These are phyloP conservation scores for Sesamia inferens DNA, from an alignment of 2,888 invertebrate species.

Conservation along the genomic window DNA sequence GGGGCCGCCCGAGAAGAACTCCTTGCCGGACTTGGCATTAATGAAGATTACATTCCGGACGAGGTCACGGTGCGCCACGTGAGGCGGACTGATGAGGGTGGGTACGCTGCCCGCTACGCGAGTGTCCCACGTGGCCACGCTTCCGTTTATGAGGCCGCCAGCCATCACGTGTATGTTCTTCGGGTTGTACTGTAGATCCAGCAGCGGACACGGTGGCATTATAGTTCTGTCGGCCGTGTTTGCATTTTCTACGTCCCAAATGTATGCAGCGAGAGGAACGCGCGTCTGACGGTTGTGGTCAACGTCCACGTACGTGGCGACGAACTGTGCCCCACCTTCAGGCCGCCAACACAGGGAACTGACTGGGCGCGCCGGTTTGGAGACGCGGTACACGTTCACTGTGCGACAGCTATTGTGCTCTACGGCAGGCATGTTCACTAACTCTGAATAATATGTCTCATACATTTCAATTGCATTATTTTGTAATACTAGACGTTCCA, in stretches of 20 bases:
- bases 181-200: slow-evolving; percentile 96
- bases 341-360: slow-evolving; percentile 96
- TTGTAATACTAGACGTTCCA: slow-evolving; percentile 96
- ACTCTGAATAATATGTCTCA: slow-evolving; percentile 95
- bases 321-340: slow-evolving; percentile 94
- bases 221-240: slow-evolving; percentile 93
- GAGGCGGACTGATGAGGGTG: slow-evolving; percentile 92
- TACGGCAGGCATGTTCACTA: slow-evolving; percentile 91
- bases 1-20: slow-evolving; percentile 97
- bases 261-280: slow-evolving; percentile 84
- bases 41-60: slow-evolving; percentile 96
- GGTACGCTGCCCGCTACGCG: slow-evolving; percentile 92
- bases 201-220: slow-evolving; percentile 92
- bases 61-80: slow-evolving; percentile 96
- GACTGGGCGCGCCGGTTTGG: slow-evolving; percentile 90
- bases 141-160: slow-evolving; percentile 92
- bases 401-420: slow-evolving; percentile 93
- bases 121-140: slow-evolving; percentile 93
- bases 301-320: slow-evolving; percentile 94
- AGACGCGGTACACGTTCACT: slow-evolving; percentile 95
- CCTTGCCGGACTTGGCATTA: slow-evolving; percentile 97
- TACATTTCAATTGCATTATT: slow-evolving; percentile 98
- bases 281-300: slow-evolving; percentile 91
- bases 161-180: slow-evolving; percentile 92
- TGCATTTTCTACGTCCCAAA: slow-evolving; percentile 98